phyloP scores from a whole-genome alignment of 2,797 vertebrate species.

The Calcarius lapponicus region DNA sequence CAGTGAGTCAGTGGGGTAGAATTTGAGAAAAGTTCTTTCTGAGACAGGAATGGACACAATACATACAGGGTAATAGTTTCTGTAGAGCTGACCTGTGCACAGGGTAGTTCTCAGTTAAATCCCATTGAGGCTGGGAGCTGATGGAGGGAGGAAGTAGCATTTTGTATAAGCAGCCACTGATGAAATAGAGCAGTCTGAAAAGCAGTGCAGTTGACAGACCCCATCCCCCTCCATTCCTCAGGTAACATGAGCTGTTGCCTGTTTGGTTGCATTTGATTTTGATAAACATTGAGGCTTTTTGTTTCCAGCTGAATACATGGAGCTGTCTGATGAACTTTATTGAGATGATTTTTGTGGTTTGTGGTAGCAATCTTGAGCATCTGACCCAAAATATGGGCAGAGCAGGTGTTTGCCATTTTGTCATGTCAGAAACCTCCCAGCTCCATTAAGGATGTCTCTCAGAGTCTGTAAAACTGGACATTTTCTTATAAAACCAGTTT shows the following conservation, averaged over 20 bases:
- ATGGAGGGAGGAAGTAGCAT: not conserved
- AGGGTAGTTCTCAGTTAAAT: not conserved
- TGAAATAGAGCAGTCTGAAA: not conserved
- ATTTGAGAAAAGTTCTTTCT: not conserved
- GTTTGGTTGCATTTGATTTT: not conserved
- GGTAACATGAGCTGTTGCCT: not conserved
- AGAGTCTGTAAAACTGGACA: not conserved
- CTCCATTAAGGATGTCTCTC: not conserved
- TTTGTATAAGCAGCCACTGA: rapidly evolving
- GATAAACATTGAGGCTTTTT: not conserved
- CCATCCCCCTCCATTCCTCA: not conserved
- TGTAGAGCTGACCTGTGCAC: not conserved
- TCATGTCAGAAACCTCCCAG: not conserved
- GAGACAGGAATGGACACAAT: not conserved
- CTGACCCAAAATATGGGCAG: not conserved
- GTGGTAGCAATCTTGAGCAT: not conserved
- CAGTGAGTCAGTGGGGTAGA: not conserved
- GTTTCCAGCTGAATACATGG: not conserved
- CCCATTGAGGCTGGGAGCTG: not conserved
- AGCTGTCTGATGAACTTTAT: not conserved
- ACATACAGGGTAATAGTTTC: not conserved
- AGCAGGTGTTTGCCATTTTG: not conserved
- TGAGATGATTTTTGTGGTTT: not conserved
- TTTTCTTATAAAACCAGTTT: not conserved
- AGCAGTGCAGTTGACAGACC: not conserved